Conservation (phyloP, 2,888 invertebrate species). For the Drosophila limbata region DNA sequence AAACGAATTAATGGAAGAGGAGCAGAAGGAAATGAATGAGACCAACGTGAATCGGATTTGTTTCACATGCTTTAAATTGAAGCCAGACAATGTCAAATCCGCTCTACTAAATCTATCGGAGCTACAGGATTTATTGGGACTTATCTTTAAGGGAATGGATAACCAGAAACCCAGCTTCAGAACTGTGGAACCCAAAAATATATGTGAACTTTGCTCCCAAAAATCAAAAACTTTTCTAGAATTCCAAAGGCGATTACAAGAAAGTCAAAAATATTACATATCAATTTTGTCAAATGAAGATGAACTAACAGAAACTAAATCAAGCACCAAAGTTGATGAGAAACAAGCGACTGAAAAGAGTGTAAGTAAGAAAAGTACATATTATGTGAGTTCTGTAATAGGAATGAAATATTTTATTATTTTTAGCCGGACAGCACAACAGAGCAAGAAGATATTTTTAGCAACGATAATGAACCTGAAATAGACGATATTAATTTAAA, state of each 20-base stretch:
- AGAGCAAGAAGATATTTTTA: background rate
- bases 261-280: slow-evolving; percentile 36
- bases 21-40: background rate
- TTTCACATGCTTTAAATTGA: slow-evolving; percentile 39
- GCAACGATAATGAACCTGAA: slow-evolving; percentile 12
- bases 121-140: slow-evolving; percentile 16
- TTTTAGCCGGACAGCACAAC: background rate
- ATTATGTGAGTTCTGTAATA: background rate
- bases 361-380: slow-evolving; percentile 11
- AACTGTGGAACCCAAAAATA: background rate
- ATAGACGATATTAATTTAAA: background rate
- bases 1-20: slow-evolving; percentile 25
- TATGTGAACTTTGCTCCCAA: slow-evolving; percentile 40
- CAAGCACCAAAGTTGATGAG: background rate
- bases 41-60: slow-evolving; percentile 31
- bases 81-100: background rate
- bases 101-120: background rate
- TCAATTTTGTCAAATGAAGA: slow-evolving; percentile 23
- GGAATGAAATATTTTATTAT: background rate
- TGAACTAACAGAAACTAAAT: background rate
- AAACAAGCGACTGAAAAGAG: background rate
- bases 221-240: slow-evolving; percentile 40
- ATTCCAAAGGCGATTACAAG: slow-evolving; percentile 25
- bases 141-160: slow-evolving; percentile 28
- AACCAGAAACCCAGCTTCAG: background rate